A percentile compares a stretch with the other conserved stretches of the same genome.
phyloP scores from a whole-genome alignment of 2,113 vertebrate species.

The Otocyon megalotis region DNA sequence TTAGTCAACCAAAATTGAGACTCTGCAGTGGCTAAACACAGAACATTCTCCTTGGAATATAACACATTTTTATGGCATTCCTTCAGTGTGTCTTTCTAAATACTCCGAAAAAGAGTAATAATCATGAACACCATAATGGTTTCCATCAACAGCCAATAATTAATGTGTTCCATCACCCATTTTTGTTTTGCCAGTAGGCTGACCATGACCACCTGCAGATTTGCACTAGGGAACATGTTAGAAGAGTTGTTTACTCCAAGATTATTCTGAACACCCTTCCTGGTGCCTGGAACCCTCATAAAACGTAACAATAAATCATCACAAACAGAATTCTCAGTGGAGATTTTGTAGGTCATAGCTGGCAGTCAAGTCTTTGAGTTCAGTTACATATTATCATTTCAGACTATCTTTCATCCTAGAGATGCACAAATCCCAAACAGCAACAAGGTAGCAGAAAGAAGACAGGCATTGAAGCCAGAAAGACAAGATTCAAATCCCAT shows the following conservation, averaged over 20 bases:
- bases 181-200: neutral
- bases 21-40: conserved; percentile 2
- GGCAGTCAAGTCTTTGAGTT: neutral
- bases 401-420: neutral
- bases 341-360: neutral
- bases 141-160: neutral
- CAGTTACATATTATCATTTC: neutral
- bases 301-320: conserved; percentile 2
- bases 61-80: conserved; percentile 15
- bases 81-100: conserved; percentile 23
- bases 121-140: neutral
- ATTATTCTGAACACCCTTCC: neutral
- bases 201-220: neutral
- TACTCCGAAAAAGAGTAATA: neutral
- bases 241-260: neutral
- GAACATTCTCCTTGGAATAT: neutral
- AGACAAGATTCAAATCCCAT: neutral
- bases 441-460: neutral
- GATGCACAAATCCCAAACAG: neutral
- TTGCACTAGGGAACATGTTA: neutral
- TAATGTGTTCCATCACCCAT: neutral
- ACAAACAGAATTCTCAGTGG: neutral
- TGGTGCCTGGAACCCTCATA: neutral
- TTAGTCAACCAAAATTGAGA: neutral
- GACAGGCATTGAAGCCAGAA: neutral